Evolutionary conservation across 2,888 invertebrate genomes (phyloP).

Genomic region (Neria commutata): DNA sequence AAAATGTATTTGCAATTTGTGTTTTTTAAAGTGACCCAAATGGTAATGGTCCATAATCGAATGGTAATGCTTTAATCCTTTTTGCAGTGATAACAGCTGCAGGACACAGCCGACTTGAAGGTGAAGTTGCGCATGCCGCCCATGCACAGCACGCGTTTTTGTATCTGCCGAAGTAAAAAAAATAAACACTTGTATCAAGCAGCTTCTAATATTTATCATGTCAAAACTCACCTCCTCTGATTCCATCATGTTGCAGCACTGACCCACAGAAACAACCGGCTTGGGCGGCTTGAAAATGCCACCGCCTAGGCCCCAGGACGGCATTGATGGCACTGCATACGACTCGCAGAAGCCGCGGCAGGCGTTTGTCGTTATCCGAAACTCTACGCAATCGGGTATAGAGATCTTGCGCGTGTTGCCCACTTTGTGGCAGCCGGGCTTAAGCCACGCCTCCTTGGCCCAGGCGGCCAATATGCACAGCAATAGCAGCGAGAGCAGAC

Average conservation of each 20-base stretch:
- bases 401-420: constrained; percentile 81
- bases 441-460: constrained; percentile 69
- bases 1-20: not conserved
- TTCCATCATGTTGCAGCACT: constrained; percentile 90
- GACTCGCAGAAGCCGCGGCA: constrained; percentile 88
- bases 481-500: constrained; percentile 32
- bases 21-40: not conserved
- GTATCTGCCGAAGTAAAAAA: constrained; percentile 70
- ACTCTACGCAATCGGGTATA: constrained; percentile 84
- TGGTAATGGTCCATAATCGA: too few species aligned
- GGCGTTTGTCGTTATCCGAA: constrained; percentile 84
- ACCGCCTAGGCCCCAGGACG: constrained; percentile 35
- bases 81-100: constrained; percentile 86
- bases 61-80: constrained; percentile 66
- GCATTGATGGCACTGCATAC: constrained; percentile 80
- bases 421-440: constrained; percentile 81
- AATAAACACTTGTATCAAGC: not conserved
- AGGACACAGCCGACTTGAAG: constrained; percentile 82
- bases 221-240: constrained; percentile 73
- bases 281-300: constrained; percentile 63
- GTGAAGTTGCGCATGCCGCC: constrained; percentile 78
- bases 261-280: constrained; percentile 79
- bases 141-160: constrained; percentile 77
- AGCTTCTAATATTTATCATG: not conserved
- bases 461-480: constrained; percentile 30